Evolutionary conservation across 2,113 vertebrate genomes (phyloP).

Genomic region (Monarcha castaneiventris): DNA sequence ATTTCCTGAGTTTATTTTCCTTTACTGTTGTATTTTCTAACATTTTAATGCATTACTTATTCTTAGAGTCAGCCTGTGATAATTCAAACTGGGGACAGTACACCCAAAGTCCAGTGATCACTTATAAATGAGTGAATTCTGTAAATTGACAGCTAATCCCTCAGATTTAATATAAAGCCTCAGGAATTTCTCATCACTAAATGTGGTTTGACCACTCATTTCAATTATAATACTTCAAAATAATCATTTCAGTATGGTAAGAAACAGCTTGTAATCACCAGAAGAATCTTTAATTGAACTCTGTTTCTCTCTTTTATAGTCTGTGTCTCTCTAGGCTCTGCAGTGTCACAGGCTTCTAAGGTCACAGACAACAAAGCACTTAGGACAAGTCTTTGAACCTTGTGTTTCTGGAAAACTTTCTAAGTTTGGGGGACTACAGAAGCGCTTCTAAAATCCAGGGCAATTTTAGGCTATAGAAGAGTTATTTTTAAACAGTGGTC

Average conservation of each 20-base stretch:
- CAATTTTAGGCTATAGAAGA: not conserved
- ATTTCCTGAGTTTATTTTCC: not conserved
- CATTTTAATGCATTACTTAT: not conserved
- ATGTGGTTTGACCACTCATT: not conserved
- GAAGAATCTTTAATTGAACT: not conserved
- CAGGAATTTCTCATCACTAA: not conserved
- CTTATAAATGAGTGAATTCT: not conserved
- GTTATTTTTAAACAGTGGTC: not conserved
- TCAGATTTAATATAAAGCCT: not conserved
- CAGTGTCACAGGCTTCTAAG: not conserved
- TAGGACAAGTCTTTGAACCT: not conserved
- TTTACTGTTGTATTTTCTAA: not conserved
- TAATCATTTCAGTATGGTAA: not conserved
- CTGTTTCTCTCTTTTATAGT: not conserved
- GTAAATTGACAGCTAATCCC: not conserved
- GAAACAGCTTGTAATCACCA: not conserved
- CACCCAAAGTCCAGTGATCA: not conserved
- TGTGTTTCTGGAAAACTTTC: not conserved
- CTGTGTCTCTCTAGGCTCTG: not conserved
- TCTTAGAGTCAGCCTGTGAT: not conserved
- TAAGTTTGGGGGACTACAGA: not conserved
- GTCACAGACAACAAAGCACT: not conserved
- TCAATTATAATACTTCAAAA: not conserved
- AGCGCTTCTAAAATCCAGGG: not conserved
- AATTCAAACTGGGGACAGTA: not conserved